Evolutionary conservation across 1,140 invertebrate genomes (phyloP), one percentile per base, ranked within the genome.

Genomic region (Scylla paramamosain): DNA sequence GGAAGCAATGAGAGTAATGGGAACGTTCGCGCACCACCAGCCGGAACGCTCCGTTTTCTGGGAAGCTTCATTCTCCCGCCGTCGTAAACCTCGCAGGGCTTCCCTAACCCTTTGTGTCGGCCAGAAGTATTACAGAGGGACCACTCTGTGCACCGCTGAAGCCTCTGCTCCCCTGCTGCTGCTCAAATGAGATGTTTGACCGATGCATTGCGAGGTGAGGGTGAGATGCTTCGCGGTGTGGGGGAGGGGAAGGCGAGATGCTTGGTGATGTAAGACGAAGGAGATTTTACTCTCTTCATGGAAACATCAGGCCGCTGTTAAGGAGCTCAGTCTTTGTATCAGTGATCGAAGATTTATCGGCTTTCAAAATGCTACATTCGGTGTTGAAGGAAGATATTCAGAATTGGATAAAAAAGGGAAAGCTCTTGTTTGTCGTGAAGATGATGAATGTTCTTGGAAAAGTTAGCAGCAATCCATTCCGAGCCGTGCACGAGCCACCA

Each of bases 1-100:
- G 52, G 52, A 59, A 59, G 67, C 67, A 77, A 77, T 77, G 67
- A 77, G 67, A 77, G 67, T 77, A 77, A 77, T 77, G 67, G 67
- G 25, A 77, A n/a, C 67, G 52, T 77, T 77, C 67, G 67, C 67
- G 67, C 67, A 77, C 67, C 67, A 77, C 12, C 67, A 77, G 20
- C 67, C 67, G 67, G 25, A n/a, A 77, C 67, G 67, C n/a, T 20
- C 20, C 25, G 67, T 77, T 77, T 77, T 77, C 67, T 77, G 67
- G 25, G 67, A 77, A 77, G 52, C 52, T n/a, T 77, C 20, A 77
- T 77, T 77, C 67, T 77, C 67, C 67, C 67, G 25, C 67, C 67
- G 67, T 20, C 67, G 67, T 77, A 20, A 77, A n/a, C 67, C 67
- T 77, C 67, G 67, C 67, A 77, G 25, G 67, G 25, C 67, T 77